Percentiles rank a stretch among this genome's conserved stretches.
Evolutionary conservation across 2,888 invertebrate genomes (phyloP).

Genomic region (Coelopa pilipes): DNA sequence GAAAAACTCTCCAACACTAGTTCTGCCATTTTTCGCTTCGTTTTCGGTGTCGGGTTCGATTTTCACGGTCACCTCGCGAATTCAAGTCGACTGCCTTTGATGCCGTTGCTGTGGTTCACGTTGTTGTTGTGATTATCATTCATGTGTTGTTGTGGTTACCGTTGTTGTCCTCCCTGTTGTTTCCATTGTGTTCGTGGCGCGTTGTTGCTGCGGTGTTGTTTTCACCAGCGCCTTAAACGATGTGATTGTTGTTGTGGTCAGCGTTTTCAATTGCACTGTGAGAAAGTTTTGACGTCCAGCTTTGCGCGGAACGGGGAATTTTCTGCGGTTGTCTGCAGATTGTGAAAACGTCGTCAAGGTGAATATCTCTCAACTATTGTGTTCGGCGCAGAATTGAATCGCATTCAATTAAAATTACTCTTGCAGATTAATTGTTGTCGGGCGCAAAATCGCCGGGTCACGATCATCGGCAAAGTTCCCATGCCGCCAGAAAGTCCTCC

Average conservation of each 20-base stretch:
- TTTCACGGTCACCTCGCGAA: conserved; percentile 21
- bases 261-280: conserved; percentile 28
- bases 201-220: no score
- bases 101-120: not conserved
- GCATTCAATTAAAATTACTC: no score
- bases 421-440: no score
- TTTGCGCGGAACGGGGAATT: not conserved
- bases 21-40: not conserved
- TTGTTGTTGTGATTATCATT: not conserved
- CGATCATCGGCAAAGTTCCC: no score
- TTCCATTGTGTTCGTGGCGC: no score
- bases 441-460: no score
- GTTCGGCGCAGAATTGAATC: no score
- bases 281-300: conserved; percentile 8
- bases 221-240: no score
- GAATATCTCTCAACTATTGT: no score
- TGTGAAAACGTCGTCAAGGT: no score
- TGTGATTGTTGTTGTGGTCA: not conserved
- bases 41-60: conserved; percentile 14
- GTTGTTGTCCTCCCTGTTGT: not conserved
- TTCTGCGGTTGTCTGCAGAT: not conserved
- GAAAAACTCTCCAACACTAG: no score
- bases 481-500: no score
- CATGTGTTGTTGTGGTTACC: not conserved
- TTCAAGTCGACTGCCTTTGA: not conserved